phyloP scores from a whole-genome alignment of 2,113 vertebrate species.

The Pogonocichla stellata region DNA sequence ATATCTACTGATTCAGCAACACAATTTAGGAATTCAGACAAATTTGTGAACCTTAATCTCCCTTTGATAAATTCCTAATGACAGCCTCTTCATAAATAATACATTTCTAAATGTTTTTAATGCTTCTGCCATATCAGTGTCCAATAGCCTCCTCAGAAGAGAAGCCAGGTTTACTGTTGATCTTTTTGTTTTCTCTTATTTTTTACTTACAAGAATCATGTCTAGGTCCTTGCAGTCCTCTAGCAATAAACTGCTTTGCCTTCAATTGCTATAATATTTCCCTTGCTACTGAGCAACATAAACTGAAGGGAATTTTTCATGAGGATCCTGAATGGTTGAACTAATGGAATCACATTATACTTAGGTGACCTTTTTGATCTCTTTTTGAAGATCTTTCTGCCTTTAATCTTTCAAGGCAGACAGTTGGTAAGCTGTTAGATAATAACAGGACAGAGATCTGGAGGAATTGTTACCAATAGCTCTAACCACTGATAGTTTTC shows the following conservation, averaged over 20 bases:
- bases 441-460: not conserved
- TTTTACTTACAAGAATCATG: not conserved
- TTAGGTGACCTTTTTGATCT: not conserved
- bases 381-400: not conserved
- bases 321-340: not conserved
- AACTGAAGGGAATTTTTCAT: not conserved
- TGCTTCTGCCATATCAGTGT: not conserved
- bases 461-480: not conserved
- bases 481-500: not conserved
- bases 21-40: not conserved
- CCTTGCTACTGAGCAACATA: not conserved
- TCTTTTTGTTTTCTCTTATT: not conserved
- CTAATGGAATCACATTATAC: not conserved
- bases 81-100: constrained; percentile 31
- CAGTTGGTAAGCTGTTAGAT: not conserved
- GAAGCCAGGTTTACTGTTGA: not conserved
- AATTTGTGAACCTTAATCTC: constrained; percentile 6
- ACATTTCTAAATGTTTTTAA: constrained; percentile 28
- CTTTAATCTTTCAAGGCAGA: not conserved
- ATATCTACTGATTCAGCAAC: not conserved
- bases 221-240: not conserved
- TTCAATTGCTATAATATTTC: not conserved
- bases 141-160: not conserved
- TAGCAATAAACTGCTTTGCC: not conserved
- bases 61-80: constrained; percentile 18